Percentiles rank a stretch among this genome's conserved stretches.
Conservation (phyloP, 2,113 vertebrate species). For the Pitta sordida region DNA sequence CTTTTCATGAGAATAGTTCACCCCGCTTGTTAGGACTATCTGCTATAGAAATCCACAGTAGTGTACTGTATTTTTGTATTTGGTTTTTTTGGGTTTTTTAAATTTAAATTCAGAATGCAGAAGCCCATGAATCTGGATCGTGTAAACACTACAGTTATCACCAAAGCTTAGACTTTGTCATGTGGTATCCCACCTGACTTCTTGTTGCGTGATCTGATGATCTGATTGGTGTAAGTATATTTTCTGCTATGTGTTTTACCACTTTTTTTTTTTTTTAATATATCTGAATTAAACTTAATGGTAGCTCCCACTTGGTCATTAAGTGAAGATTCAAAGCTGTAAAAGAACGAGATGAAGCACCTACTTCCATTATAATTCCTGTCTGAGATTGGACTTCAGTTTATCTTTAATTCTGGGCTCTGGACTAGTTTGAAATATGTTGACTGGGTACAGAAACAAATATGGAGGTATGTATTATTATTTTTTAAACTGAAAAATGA, state of each 20-base stretch:
- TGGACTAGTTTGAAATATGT: background rate
- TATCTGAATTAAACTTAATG: background rate
- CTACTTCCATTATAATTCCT: background rate
- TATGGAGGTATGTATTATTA: background rate
- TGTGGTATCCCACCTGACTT: background rate
- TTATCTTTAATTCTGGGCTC: background rate
- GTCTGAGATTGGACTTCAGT: background rate
- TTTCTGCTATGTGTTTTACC: background rate
- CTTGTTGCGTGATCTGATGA: background rate
- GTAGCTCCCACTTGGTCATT: background rate
- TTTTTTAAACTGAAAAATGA: background rate
- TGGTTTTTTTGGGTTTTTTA: too few species aligned
- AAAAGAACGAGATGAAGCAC: background rate
- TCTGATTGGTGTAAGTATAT: background rate
- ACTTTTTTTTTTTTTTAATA: background rate
- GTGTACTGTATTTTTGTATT: background rate
- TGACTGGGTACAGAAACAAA: background rate
- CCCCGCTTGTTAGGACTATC: background rate
- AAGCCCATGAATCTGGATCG: background rate
- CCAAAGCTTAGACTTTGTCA: background rate
- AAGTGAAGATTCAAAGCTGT: background rate
- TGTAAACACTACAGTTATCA: background rate
- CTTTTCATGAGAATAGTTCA: background rate
- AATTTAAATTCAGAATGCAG: background rate
- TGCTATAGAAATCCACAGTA: background rate